These are phyloP conservation scores for Ctenicera cuprea DNA, from an alignment of 2,888 invertebrate species.

Conservation along the genomic window DNA sequence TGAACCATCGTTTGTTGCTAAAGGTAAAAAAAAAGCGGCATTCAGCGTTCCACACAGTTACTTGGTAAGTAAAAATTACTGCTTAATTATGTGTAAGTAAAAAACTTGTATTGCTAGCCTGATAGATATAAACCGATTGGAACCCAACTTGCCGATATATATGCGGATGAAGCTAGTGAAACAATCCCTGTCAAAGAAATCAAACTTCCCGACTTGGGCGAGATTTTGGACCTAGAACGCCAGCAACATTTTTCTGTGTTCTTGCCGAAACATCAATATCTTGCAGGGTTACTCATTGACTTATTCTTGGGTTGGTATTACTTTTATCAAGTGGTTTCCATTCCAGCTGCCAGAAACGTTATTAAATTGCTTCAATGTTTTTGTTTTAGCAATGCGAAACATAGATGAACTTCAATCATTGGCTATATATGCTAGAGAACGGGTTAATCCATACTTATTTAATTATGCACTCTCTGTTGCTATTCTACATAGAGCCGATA, in stretches of 20 bases:
- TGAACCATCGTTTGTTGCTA: conserved; percentile 86
- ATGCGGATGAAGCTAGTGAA: conserved; percentile 74
- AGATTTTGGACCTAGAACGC: conserved; percentile 76
- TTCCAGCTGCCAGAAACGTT: too few species aligned
- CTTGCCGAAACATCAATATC: conserved; percentile 80
- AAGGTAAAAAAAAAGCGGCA: conserved; percentile 78
- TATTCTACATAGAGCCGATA: conserved; percentile 83
- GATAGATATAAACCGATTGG: conserved; percentile 77
- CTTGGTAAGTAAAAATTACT: conserved; percentile 77
- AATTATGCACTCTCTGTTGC: conserved; percentile 87
- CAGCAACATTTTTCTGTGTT: conserved; percentile 86
- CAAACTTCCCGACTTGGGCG: conserved; percentile 75
- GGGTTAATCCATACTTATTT: conserved; percentile 87
- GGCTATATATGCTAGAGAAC: conserved; percentile 82
- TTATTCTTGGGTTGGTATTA: conserved; percentile 78
- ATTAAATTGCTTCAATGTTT: too few species aligned
- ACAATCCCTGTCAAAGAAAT: conserved; percentile 75
- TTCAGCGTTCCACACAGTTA: conserved; percentile 79
- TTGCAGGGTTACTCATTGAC: conserved; percentile 82
- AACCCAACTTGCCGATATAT: conserved; percentile 77
- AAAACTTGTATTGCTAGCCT: conserved; percentile 66
- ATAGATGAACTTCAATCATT: conserved; percentile 83
- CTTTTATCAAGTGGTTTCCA: too few species aligned
- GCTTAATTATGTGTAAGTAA: conserved; percentile 4
- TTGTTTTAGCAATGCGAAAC: conserved; percentile 78